phyloP scores from a whole-genome alignment of 2,797 vertebrate genomes.

The Acipenser ruthenus region DNA sequence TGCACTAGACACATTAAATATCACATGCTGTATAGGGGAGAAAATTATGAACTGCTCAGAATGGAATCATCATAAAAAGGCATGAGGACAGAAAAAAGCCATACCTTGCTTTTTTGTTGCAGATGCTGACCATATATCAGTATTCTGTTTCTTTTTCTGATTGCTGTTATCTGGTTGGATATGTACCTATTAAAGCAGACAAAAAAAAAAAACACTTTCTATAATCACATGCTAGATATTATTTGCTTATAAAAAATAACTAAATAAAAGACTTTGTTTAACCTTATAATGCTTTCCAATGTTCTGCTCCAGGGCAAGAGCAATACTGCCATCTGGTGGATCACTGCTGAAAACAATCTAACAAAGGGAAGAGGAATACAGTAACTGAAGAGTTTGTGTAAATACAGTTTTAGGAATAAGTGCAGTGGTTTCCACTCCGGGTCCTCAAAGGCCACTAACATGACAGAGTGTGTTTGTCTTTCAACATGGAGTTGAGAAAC shows the following conservation, averaged over 20 bases:
- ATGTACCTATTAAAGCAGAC: constrained; percentile 68
- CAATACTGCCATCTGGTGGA: constrained; percentile 39
- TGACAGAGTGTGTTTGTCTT: too few species aligned
- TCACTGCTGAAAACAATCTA: constrained; percentile 77
- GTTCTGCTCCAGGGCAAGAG: constrained; percentile 22
- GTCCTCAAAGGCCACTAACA: too few species aligned
- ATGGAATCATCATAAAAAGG: too few species aligned
- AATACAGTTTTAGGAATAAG: too few species aligned
- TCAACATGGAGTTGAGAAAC: too few species aligned
- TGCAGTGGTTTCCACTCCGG: too few species aligned
- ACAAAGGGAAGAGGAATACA: neutral
- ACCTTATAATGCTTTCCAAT: constrained; percentile 79
- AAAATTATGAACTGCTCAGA: too few species aligned
- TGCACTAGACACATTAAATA: too few species aligned
- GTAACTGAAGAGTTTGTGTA: neutral
- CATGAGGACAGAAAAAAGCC: neutral
- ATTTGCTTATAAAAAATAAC: neutral
- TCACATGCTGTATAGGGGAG: too few species aligned
- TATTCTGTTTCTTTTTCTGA: constrained; percentile 55
- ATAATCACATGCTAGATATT: too few species aligned
- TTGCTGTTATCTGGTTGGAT: constrained; percentile 67
- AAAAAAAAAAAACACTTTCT: too few species aligned
- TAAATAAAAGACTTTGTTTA: neutral
- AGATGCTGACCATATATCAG: constrained; percentile 67
- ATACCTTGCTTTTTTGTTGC: constrained; percentile 74